Evolutionary conservation across 2,113 vertebrate genomes (phyloP), one percentile per base, ranked within the genome.

Genomic region (Syrrhaptes paradoxus): DNA sequence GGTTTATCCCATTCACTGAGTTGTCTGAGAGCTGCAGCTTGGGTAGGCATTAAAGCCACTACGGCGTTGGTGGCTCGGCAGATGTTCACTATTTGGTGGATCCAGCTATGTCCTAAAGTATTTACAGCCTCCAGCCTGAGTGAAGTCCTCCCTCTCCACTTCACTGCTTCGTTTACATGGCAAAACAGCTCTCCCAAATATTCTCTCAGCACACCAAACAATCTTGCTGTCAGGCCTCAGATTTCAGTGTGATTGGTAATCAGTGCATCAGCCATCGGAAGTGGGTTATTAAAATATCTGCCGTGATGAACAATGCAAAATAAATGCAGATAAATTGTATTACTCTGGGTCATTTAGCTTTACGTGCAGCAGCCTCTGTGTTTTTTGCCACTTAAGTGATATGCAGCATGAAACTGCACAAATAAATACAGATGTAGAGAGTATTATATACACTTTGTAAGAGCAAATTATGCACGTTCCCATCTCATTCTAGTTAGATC

Each of bases 321-420:
- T 79, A 92, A 96, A 97, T 24, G 41, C 29, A 38, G 63, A 80
- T 75, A 96, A 92, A 95, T 81, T 87, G 55, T 94, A 89, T 91
- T 96, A 94, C 31, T 73, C 89, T 65, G 89, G 85, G 90, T 97
- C 88, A 95, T 96, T 97, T 96, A 86, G 49, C 88, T 97, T 91
- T 82, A 96, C 93, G 87, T 65, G 71, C 93, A 96, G 46, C 70
- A 38, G 66, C 28, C 66, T 93, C 80, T 72, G 90, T 92, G 57
- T 48, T 97, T 70, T 94, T 96, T 96, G 49, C 85, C 85, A 90
- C 84, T 96, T 97, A 95, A 93, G 67, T 10, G 66, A 96, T 89
- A 88, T 82, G 92, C 88, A 94, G 77, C 71, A 92, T 74, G 81
- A 96, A 94, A 70, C 58, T 89, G 74, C 88, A 91, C 76, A 85